Base-by-base conservation (phyloP, 1,140 invertebrate genomes). In the Anastrepha ludens region DNA sequence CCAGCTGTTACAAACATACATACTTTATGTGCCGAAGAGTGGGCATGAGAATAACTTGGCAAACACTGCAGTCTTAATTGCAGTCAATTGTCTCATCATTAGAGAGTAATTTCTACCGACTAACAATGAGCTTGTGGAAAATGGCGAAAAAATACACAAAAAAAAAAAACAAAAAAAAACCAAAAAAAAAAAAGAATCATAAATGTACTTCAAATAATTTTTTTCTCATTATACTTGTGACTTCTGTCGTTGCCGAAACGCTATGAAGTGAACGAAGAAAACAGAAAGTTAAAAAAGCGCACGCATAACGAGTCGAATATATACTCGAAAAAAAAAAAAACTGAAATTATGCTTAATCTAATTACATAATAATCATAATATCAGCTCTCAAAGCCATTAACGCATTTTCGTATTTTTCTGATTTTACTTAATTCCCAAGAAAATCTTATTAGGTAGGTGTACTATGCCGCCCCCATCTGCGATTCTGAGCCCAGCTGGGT, bases 291-390 rank as follows among this genome's bases (percentile, higher is more conserved):
- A 15, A 39, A 85, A 62, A 60, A 89, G 81, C 87, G 50, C 50
- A 87, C 41, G 17, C 29, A 64, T 62, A 86, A 88, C 86, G 74
- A 89, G 90, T 90, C 89, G 90, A 89, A 90, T 55, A 55, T 81
- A 17, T 81, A 29, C 47, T 81, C 47, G 47, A 29, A 29, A 29
- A 29, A 29, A n/a, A 81, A 81, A 78, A 86, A 60, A 86, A 58
- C 50, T 90, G 89, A 91, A 92, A 92, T 92, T 92, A 90, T 89
- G 91, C 90, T 90, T 92, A 92, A 92, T 92, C 91, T 92, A 92
- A 92, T 92, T 90, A 91, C 90, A 91, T 91, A 90, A 90, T 91
- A 92, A 92, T 92, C 90, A 92, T 92, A 91, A 92, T 89, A 92
- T 90, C 90, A 90, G 91, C 59, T 86, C 85, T 87, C 70, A 85